Conservation (phyloP, 2,888 invertebrate species). For the Caenorhabditis sulstoni region DNA sequence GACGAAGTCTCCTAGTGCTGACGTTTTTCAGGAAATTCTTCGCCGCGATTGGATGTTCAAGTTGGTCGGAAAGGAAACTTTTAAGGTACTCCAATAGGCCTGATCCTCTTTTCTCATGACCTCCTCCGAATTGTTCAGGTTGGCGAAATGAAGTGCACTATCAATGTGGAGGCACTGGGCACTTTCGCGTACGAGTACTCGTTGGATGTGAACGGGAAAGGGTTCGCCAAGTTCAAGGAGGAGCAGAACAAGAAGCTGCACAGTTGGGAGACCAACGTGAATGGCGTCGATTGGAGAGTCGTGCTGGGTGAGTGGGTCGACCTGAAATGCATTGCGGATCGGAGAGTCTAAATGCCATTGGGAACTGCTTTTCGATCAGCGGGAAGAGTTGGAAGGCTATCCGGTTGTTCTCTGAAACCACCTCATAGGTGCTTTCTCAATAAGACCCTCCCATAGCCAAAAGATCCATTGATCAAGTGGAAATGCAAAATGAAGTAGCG, state of each 20-base stretch:
- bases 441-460: no score
- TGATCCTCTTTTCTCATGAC: not conserved
- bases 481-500: no score
- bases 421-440: no score
- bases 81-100: conserved; percentile 83
- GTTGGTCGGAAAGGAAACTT: conserved; percentile 89
- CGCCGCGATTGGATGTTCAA: conserved; percentile 93
- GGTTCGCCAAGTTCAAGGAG: conserved; percentile 88
- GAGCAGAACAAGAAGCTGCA: conserved; percentile 87
- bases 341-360: no score
- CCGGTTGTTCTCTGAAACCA: no score
- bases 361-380: no score
- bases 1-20: no score
- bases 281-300: conserved; percentile 83
- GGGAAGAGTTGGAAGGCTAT: no score
- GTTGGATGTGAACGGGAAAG: conserved; percentile 88
- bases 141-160: conserved; percentile 72
- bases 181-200: conserved; percentile 90
- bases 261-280: conserved; percentile 86
- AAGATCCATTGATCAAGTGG: no score
- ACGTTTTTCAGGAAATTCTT: conserved; percentile 87
- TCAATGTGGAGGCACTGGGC: conserved; percentile 84
- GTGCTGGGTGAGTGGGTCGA: conserved; percentile 86
- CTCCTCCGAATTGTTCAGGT: conserved; percentile 1
- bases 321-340: no score